These are phyloP conservation scores for Actinostola sp. DNA, from an alignment of 92 coral and sea anemone species.

Conservation along the genomic window DNA sequence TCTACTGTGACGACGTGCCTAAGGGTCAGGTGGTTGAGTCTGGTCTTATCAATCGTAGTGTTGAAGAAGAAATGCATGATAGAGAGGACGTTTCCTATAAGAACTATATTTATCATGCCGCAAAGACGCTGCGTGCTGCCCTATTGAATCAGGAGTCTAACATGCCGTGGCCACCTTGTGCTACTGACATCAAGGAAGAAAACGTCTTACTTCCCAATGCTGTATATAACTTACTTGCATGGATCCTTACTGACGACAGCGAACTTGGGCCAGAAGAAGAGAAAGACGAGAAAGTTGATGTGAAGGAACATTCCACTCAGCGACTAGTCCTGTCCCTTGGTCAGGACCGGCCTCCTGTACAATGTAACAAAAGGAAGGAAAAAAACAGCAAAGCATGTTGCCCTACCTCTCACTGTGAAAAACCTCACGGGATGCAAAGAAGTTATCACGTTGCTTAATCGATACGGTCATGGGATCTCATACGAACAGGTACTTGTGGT, in stretches of 20 bases:
- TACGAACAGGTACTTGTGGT: constrained; percentile 51
- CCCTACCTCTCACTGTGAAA: constrained; percentile 55
- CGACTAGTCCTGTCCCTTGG: constrained; percentile 54
- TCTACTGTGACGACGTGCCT: constrained; percentile 49
- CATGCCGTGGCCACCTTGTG: constrained; percentile 57
- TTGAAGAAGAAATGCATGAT: background rate
- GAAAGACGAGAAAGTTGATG: constrained; percentile 27
- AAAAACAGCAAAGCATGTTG: constrained; percentile 59
- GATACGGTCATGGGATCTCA: constrained; percentile 53
- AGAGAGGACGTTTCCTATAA: constrained; percentile 12
- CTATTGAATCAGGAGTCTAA: constrained; percentile 34
- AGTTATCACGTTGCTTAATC: constrained; percentile 50
- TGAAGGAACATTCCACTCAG: constrained; percentile 15
- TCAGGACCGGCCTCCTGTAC: constrained; percentile 61
- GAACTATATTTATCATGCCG: constrained; percentile 37
- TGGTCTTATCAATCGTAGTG: background rate
- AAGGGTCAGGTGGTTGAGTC: constrained; percentile 41
- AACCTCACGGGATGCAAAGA: constrained; percentile 51
- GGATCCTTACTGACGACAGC: constrained; percentile 36
- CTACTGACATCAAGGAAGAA: constrained; percentile 22
- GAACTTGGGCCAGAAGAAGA: constrained; percentile 10
- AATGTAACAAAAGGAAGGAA: constrained; percentile 48
- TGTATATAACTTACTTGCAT: constrained; percentile 27
- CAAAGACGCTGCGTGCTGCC: constrained; percentile 52
- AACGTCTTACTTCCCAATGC: constrained; percentile 25